phyloP scores from a whole-genome alignment of 2,113 vertebrate genomes.

The Neoarius graeffei region DNA sequence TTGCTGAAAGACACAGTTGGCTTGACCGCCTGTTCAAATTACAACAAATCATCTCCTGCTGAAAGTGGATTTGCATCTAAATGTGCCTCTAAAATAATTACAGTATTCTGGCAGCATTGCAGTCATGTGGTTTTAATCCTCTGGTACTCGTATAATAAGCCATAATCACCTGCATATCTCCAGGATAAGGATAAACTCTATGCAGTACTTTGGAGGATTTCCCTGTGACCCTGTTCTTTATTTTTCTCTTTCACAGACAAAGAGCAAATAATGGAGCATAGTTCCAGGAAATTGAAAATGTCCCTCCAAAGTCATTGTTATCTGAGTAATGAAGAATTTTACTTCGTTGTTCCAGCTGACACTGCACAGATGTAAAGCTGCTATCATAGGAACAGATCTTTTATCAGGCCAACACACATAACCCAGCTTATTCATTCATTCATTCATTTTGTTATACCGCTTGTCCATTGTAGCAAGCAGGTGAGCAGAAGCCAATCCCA shows the following conservation, averaged over 20 bases:
- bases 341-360: not conserved
- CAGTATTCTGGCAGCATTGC: not conserved
- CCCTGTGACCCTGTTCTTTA: not conserved
- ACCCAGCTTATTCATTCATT: not conserved
- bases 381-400: not conserved
- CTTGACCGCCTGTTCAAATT: not conserved
- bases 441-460: too few species aligned
- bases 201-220: not conserved
- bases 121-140: constrained; percentile 24
- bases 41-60: not conserved
- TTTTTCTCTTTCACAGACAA: not conserved
- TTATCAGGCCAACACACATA: not conserved
- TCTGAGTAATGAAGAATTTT: not conserved
- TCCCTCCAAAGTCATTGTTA: not conserved
- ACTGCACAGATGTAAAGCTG: constrained; percentile 1
- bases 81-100: constrained; percentile 12
- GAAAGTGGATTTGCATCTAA: constrained; percentile 1
- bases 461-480: too few species aligned
- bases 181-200: not conserved
- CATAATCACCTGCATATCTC: constrained; percentile 10
- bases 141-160: constrained; percentile 11
- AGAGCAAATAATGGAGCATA: not conserved
- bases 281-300: not conserved
- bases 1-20: not conserved
- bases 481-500: too few species aligned